Conservation (phyloP, 2,797 vertebrate genomes). For the Gallinago nigripennis region DNA sequence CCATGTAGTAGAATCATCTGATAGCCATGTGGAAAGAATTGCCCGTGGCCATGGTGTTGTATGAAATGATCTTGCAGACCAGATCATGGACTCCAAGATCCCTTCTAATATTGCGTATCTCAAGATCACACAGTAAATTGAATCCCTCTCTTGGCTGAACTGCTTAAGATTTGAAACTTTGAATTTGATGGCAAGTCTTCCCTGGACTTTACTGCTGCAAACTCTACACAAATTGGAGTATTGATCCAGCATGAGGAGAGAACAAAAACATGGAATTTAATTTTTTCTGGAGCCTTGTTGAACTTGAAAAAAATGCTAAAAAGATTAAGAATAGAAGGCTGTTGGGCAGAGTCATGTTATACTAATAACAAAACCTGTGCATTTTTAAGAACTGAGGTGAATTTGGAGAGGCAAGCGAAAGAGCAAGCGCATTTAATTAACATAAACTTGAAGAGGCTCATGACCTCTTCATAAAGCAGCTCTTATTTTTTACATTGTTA, state of each 20-base stretch:
- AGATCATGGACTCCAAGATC: neutral
- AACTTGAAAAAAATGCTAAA: neutral
- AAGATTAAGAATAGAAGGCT: neutral
- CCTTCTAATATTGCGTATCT: neutral
- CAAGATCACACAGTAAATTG: neutral
- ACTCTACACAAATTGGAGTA: neutral
- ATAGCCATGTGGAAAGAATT: neutral
- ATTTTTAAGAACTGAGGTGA: neutral
- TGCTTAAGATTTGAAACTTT: neutral
- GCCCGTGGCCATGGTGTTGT: rapidly evolving
- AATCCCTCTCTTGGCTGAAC: neutral
- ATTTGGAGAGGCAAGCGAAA: neutral
- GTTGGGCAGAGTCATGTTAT: neutral
- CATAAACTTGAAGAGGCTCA: neutral
- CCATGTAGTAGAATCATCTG: neutral
- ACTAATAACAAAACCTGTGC: neutral
- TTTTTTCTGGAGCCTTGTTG: neutral
- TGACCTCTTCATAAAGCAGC: neutral
- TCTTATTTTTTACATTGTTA: neutral
- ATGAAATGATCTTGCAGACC: neutral
- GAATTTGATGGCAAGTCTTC: neutral
- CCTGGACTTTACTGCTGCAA: neutral
- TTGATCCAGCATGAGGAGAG: rapidly evolving
- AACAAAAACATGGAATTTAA: neutral
- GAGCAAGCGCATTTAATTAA: neutral